Evolutionary conservation across 2,797 vertebrate genomes (phyloP).

Genomic region (Darevskia nairensis): DNA sequence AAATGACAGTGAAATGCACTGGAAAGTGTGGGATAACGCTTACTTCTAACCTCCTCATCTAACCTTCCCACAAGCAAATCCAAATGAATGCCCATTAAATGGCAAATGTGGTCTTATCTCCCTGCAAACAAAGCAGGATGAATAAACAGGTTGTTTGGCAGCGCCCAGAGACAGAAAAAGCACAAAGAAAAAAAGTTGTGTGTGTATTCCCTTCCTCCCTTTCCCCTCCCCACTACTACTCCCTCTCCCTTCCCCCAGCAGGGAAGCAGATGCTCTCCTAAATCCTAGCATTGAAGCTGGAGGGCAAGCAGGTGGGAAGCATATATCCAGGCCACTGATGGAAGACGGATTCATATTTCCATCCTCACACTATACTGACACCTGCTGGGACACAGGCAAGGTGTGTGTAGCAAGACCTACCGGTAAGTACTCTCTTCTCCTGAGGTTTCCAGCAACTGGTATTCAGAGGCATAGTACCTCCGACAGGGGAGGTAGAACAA

Average conservation of each 20-base stretch:
- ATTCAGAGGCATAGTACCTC: too few relatives aligned
- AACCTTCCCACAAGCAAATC: too few relatives aligned
- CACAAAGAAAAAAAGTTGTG: too few relatives aligned
- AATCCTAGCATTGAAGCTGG: neutral
- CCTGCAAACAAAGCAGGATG: too few relatives aligned
- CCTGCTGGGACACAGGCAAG: slow-evolving; percentile 61
- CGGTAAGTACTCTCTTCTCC: neutral
- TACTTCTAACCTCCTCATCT: too few relatives aligned
- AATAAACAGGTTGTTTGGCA: too few relatives aligned
- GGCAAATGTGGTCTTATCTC: too few relatives aligned
- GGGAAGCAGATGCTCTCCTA: neutral
- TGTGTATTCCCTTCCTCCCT: neutral
- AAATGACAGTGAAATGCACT: too few relatives aligned
- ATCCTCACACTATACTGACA: neutral
- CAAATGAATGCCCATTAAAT: too few relatives aligned
- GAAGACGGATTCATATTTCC: neutral
- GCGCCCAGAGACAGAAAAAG: neutral
- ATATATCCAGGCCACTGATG: neutral
- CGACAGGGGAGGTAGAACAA: too few relatives aligned
- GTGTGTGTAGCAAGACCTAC: neutral
- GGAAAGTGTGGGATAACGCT: too few relatives aligned
- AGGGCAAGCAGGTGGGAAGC: slow-evolving; percentile 23
- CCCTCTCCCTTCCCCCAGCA: neutral
- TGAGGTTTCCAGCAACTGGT: too few relatives aligned
- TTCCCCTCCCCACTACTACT: neutral